These are phyloP conservation scores for Spermophilus dauricus DNA, from an alignment of 2,113 vertebrate genomes.

Conservation along the genomic window DNA sequence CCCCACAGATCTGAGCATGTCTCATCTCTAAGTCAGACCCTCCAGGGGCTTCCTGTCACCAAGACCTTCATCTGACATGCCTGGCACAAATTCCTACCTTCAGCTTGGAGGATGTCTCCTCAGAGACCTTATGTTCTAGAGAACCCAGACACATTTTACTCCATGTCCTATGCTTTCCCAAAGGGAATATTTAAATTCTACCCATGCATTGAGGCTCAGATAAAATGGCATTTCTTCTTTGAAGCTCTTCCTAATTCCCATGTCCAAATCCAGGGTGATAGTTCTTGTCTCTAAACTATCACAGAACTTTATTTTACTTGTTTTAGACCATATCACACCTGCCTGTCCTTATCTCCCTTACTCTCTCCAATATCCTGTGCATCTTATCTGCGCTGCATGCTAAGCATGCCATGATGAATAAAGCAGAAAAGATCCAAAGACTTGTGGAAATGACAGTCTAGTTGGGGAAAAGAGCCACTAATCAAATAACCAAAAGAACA, in stretches of 20 bases:
- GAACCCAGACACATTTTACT: conserved; percentile 18
- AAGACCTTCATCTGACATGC: not conserved
- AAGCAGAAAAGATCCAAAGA: not conserved
- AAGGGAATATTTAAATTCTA: conserved; percentile 42
- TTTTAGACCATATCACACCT: not conserved
- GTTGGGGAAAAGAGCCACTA: not conserved
- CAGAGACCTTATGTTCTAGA: conserved; percentile 39
- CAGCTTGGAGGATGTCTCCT: not conserved
- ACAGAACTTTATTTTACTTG: not conserved
- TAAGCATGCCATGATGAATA: not conserved
- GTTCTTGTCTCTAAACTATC: not conserved
- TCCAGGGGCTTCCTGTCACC: not conserved
- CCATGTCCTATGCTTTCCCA: not conserved
- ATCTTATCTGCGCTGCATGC: not conserved
- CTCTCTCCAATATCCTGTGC: not conserved
- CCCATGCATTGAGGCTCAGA: not conserved
- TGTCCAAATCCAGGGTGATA: not conserved
- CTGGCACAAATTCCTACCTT: not conserved
- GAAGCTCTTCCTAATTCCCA: not conserved
- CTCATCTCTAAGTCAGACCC: not conserved
- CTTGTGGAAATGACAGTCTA: not conserved
- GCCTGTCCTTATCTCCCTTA: rapidly evolving
- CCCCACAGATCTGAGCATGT: not conserved
- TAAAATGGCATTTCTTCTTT: not conserved
- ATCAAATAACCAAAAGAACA: not conserved